A percentile compares a stretch with the other conserved stretches of the same genome.
Conservation (phyloP, 2,113 vertebrate genomes). For the Gambusia affinis region DNA sequence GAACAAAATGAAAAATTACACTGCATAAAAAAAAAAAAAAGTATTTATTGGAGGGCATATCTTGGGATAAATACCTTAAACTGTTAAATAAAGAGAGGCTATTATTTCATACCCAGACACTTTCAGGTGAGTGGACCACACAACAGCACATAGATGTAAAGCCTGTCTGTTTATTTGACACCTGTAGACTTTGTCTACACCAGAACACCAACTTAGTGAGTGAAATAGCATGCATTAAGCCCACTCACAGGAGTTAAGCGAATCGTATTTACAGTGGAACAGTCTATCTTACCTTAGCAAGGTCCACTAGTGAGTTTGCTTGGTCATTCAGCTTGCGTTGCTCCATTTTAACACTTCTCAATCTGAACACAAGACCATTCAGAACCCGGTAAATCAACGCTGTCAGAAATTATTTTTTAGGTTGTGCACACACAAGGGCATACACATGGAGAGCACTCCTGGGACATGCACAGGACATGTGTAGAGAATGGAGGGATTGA, state of each 20-base stretch:
- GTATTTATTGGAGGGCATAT: conserved; percentile 25
- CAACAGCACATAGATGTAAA: conserved; percentile 43
- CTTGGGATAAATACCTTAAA: conserved; percentile 23
- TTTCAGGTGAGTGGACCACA: conserved; percentile 39
- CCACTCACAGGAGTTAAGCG: conserved; percentile 52
- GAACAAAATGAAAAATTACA: conserved; percentile 38
- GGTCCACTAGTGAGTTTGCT: conserved; percentile 99
- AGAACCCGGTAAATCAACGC: conserved; percentile 82
- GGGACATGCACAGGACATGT: conserved; percentile 81
- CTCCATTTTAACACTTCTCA: conserved; percentile 99
- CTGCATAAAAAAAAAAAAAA: conserved; percentile 7
- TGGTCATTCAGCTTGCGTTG: conserved; percentile 99
- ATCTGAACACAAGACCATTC: conserved; percentile 91
- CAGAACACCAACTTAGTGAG: conserved; percentile 43
- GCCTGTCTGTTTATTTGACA: conserved; percentile 86
- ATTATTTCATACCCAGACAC: conserved; percentile 38
- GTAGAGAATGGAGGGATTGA: conserved; percentile 74
- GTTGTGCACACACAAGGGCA: conserved; percentile 86
- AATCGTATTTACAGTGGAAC: conserved; percentile 53
- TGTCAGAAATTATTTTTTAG: conserved; percentile 24
- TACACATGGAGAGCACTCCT: conserved; percentile 83
- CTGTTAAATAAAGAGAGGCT: conserved; percentile 41
- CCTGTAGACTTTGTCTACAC: conserved; percentile 82
- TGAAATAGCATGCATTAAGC: conserved; percentile 56
- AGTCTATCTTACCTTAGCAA: conserved; percentile 93